Base-by-base conservation (phyloP, 1,140 invertebrate genomes). In the Lycorma delicatula region DNA sequence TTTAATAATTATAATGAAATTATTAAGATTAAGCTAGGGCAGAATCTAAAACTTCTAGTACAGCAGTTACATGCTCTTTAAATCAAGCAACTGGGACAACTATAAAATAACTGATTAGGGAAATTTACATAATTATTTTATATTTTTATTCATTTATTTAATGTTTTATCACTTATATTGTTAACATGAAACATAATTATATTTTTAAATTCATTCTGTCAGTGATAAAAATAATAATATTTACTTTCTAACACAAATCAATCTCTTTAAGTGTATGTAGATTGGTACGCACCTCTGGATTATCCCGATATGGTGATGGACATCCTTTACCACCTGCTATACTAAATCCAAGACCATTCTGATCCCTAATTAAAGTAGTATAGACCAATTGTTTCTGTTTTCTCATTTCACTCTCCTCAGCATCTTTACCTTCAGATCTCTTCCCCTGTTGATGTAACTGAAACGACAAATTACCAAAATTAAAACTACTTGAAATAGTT, bases 251-350 rank as follows among this genome's bases (percentile, higher is more conserved):
- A 29, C 20, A 41, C 13, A n/a, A 26, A 59, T 50, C 23, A 13
- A 9, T 61, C 13, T 46, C 16, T 46, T 46, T 9, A 46, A 46
- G 7, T 46, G 13, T 46, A 6, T 11, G 13, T 16, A 22, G 4
- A 27, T 28, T 47, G 13, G 38, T 56, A 69, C 74, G 76, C 73
- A 81, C 81, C 63, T 83, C 79, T 22, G 72, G 76, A 66, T 73
- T 79, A 56, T 80, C 79, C 13, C 64, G 60, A 50, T 86, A 86
- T 70, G 86, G 93, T 1, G 89, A 82, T 23, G 87, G 83, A 23
- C 90, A 92, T 38, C 91, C 91, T 73, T 89, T 85, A n/a, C 92
- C 93, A 46, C 93, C 93, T 4, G 91, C 91, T 71, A 97, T 96
- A 71, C 91, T 95, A 73, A 98, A 96, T 53, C 94, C 94, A 46